phyloP scores from a whole-genome alignment of 1,140 invertebrate genomes.

The Panulirus ornatus region DNA sequence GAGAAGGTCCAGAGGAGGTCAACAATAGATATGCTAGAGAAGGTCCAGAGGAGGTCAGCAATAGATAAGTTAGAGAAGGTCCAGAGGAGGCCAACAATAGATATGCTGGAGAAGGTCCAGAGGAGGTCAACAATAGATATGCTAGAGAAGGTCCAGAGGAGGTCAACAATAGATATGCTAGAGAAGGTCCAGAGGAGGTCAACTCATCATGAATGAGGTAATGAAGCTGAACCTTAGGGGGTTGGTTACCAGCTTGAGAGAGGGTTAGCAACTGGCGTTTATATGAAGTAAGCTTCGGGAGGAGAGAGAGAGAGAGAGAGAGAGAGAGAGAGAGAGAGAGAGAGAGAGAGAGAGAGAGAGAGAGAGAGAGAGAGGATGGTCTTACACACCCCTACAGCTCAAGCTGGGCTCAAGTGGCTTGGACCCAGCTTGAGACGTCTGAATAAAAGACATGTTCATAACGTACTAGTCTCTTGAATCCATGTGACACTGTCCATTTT shows the following conservation, averaged over 20 bases:
- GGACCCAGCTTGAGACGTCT: neutral
- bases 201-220: neutral
- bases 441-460: too few species aligned
- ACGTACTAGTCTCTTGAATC: too few species aligned
- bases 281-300: neutral
- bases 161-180: neutral
- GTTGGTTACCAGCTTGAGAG: neutral
- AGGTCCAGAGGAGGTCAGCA: too few species aligned
- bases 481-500: neutral
- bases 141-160: neutral
- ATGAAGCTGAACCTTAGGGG: neutral
- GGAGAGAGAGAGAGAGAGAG: constrained; percentile 28
- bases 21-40: too few species aligned
- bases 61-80: too few species aligned
- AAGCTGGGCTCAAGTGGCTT: too few species aligned
- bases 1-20: too few species aligned
- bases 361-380: neutral
- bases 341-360: constrained; percentile 15
- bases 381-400: neutral
- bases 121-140: neutral
- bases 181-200: neutral
- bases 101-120: too few species aligned
- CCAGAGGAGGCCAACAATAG: too few species aligned
- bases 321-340: neutral
- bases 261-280: neutral